phyloP scores from a whole-genome alignment of 1,140 invertebrate genomes.

The Achatina immaculata region DNA sequence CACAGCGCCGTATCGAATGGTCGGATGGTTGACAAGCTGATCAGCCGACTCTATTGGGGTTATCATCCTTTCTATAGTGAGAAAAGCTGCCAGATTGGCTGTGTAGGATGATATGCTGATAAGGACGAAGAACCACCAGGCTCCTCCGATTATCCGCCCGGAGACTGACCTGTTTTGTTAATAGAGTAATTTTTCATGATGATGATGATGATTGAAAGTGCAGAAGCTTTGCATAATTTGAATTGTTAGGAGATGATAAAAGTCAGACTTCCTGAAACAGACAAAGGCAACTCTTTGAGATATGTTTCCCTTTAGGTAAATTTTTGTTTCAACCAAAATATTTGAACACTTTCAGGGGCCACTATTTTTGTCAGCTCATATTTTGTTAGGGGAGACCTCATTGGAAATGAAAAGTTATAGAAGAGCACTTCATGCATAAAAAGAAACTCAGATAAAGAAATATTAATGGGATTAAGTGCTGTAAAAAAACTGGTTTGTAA shows the following conservation, averaged over 20 bases:
- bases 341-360: too few species aligned
- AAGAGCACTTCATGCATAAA: too few species aligned
- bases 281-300: too few species aligned
- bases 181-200: not conserved
- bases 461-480: too few species aligned
- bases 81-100: slow-evolving; percentile 70
- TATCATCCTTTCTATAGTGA: slow-evolving; percentile 67
- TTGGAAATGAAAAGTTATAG: too few species aligned
- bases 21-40: slow-evolving; percentile 66
- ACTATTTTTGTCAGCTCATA: too few species aligned
- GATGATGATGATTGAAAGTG: not conserved
- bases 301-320: too few species aligned
- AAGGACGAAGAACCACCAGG: slow-evolving; percentile 70
- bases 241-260: not conserved
- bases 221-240: not conserved
- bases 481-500: too few species aligned
- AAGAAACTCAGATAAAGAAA: too few species aligned
- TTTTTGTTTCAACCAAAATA: too few species aligned
- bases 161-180: slow-evolving; percentile 69
- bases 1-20: slow-evolving; percentile 68
- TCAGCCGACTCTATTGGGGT: slow-evolving; percentile 68
- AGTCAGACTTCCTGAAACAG: too few species aligned
- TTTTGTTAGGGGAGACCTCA: too few species aligned
- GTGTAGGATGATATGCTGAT: slow-evolving; percentile 72
- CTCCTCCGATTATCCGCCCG: slow-evolving; percentile 69